A percentile compares a stretch with the other conserved stretches of the same genome.
Conservation (phyloP, 2,888 invertebrate species). For the Parnassius mnemosyne region DNA sequence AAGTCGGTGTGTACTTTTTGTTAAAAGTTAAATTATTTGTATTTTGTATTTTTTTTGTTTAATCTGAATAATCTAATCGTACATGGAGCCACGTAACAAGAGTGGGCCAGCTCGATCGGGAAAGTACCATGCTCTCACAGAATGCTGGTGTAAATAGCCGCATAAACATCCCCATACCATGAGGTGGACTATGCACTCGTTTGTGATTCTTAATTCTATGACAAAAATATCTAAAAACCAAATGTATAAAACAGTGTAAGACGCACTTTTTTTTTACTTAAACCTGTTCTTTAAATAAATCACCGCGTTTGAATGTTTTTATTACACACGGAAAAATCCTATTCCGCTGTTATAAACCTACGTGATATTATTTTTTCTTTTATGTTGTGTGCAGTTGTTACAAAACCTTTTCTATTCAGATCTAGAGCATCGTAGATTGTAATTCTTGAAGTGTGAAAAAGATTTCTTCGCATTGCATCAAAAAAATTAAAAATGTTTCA, state of each 20-base stretch:
- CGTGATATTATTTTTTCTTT: conserved; percentile 4
- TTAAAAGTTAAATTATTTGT: too few relatives aligned
- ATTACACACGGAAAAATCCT: background rate
- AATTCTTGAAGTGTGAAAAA: conserved; percentile 6
- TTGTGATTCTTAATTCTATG: too few relatives aligned
- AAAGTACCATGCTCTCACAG: too few relatives aligned
- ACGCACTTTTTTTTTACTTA: background rate
- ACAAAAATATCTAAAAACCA: background rate
- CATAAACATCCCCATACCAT: background rate
- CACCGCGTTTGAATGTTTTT: background rate
- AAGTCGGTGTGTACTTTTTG: too few relatives aligned
- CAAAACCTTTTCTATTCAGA: conserved; percentile 7
- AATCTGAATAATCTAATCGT: too few relatives aligned
- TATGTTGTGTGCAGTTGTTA: conserved; percentile 2
- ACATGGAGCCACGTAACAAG: background rate
- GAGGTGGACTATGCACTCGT: too few relatives aligned
- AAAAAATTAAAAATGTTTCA: background rate
- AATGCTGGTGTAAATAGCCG: too few relatives aligned
- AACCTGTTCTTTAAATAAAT: background rate
- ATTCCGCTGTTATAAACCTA: background rate
- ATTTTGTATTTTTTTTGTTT: too few relatives aligned
- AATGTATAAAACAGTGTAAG: background rate
- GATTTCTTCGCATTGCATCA: background rate
- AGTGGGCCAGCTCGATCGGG: too few relatives aligned
- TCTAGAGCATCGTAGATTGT: conserved; percentile 1